Percentiles rank a stretch among this genome's conserved stretches.
Evolutionary conservation across 2,113 vertebrate species (phyloP).

Genomic region (Grammomys dolichurus): DNA sequence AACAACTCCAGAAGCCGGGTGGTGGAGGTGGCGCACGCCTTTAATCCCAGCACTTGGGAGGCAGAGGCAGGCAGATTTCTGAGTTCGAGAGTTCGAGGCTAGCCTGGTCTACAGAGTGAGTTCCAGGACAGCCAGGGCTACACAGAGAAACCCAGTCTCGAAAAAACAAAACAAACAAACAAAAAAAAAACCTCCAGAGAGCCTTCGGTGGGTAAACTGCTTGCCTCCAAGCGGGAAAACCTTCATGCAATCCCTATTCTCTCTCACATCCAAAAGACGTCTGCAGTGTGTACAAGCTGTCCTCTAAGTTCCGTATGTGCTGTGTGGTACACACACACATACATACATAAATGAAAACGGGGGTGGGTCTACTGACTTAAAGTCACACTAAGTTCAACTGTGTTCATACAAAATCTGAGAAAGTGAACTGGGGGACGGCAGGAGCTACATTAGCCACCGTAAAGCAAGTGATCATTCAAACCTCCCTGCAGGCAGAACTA

Average conservation of each 20-base stretch:
- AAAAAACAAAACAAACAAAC: no score
- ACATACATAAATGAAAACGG: no score
- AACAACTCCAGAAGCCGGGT: no score
- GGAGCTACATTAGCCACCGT: neutral
- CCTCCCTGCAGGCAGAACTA: neutral
- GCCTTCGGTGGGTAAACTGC: no score
- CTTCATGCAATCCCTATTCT: neutral
- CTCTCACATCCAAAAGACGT: neutral
- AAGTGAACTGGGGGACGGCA: neutral
- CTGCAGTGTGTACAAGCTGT: neutral
- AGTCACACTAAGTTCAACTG: neutral
- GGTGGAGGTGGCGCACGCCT: no score
- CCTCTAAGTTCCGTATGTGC: neutral
- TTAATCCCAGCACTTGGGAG: no score
- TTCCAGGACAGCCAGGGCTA: no score
- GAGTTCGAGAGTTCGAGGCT: no score
- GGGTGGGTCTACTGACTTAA: neutral
- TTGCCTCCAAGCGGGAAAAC: neutral
- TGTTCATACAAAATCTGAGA: conserved; percentile 5
- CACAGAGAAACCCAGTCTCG: no score
- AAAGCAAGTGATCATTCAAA: neutral
- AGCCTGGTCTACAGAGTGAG: no score
- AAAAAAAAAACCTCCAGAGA: no score
- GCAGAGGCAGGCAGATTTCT: no score
- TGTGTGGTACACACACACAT: neutral